Conservation (phyloP, 2,797 vertebrate genomes). For the Masticophis lateralis region DNA sequence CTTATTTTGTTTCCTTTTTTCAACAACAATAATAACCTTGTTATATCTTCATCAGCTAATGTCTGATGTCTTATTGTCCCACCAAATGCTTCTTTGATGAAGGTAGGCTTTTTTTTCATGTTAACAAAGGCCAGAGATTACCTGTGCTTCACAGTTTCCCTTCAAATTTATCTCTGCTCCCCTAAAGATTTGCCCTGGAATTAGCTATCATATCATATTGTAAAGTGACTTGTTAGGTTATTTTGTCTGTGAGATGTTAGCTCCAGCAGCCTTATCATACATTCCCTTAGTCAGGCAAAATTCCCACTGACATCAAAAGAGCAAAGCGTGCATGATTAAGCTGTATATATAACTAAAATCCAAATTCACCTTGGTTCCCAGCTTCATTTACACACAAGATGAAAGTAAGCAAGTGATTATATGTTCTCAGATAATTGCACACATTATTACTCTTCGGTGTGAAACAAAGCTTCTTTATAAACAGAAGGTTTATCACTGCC, state of each 20-base stretch:
- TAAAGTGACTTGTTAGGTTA: background rate
- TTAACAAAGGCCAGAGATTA: background rate
- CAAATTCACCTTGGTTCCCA: slow-evolving; percentile 51
- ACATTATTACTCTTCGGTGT: slow-evolving; percentile 40
- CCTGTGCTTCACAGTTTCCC: background rate
- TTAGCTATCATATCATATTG: background rate
- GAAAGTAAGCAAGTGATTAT: slow-evolving; percentile 44
- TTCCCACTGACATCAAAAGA: slow-evolving; percentile 41
- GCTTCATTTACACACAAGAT: slow-evolving; percentile 19
- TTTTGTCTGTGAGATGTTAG: slow-evolving; percentile 4
- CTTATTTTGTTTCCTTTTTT: background rate
- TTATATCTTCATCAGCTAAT: background rate
- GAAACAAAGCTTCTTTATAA: slow-evolving; percentile 48
- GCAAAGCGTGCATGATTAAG: slow-evolving; percentile 18
- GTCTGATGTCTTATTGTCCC: background rate
- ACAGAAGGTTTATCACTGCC: slow-evolving; percentile 44
- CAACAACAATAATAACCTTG: background rate
- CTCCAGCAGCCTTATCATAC: background rate
- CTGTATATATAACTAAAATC: slow-evolving; percentile 9
- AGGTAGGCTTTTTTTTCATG: background rate
- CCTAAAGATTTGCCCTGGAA: background rate
- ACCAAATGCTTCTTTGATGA: background rate
- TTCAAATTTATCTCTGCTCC: background rate
- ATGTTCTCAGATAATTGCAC: slow-evolving; percentile 49
- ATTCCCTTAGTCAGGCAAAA: slow-evolving; percentile 11